Percentiles rank a stretch among this genome's conserved stretches.
Evolutionary conservation across 2,797 vertebrate genomes (phyloP).

Genomic region (Spea hammondii): DNA sequence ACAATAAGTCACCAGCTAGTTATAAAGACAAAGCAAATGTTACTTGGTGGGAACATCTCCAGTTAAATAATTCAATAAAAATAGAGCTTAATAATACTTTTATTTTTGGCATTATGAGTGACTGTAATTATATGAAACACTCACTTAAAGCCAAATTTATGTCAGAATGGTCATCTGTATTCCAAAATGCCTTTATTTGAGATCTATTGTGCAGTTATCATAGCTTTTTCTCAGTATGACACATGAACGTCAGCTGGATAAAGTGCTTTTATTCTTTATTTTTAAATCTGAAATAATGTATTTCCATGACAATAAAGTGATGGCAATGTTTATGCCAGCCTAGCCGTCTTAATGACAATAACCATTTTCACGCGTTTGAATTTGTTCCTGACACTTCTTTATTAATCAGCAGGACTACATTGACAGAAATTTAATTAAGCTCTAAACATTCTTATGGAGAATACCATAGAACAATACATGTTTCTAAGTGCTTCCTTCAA

Average conservation of each 20-base stretch:
- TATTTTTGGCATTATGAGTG: too few relatives aligned
- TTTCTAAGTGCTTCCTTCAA: too few relatives aligned
- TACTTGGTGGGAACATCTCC: too few relatives aligned
- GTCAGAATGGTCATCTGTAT: slow-evolving; percentile 11
- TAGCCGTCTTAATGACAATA: slow-evolving; percentile 40
- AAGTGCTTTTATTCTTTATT: slow-evolving; percentile 33
- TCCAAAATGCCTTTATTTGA: slow-evolving; percentile 18
- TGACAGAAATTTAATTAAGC: background rate
- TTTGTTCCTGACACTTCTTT: slow-evolving; percentile 27
- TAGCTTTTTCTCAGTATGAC: slow-evolving; percentile 9
- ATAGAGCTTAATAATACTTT: too few relatives aligned
- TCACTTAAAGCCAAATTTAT: background rate
- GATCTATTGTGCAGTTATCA: slow-evolving; percentile 36
- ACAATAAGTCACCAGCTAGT: too few relatives aligned
- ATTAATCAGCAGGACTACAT: slow-evolving; percentile 6
- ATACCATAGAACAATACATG: too few relatives aligned
- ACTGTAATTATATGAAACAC: too few relatives aligned
- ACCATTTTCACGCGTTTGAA: slow-evolving; percentile 7
- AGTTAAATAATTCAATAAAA: too few relatives aligned
- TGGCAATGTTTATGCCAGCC: slow-evolving; percentile 4
- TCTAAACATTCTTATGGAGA: too few relatives aligned
- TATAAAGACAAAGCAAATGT: too few relatives aligned
- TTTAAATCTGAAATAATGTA: slow-evolving; percentile 43
- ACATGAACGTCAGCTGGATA: slow-evolving; percentile 31
- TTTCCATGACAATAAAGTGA: slow-evolving; percentile 49